Percentiles rank a stretch among this genome's conserved stretches.
phyloP scores from a whole-genome alignment of 2,797 vertebrate species.

The Heteromormyrus szaboi region DNA sequence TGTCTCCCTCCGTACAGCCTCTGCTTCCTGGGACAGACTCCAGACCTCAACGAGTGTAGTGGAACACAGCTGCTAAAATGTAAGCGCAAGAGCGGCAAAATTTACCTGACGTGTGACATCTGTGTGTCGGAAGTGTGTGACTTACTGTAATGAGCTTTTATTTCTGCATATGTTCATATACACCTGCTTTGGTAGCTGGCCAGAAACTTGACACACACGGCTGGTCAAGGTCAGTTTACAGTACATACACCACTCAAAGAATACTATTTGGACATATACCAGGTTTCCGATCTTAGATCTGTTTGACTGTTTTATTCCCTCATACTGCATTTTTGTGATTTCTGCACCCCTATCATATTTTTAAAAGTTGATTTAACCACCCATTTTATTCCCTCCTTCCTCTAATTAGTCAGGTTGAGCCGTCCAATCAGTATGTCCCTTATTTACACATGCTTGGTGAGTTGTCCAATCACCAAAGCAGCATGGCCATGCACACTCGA shows the following conservation, averaged over 20 bases:
- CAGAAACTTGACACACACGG: background rate
- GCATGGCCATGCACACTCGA: background rate
- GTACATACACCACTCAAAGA: background rate
- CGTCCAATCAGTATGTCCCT: background rate
- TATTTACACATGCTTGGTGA: background rate
- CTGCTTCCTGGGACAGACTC: background rate
- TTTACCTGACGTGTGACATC: background rate
- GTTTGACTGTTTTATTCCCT: background rate
- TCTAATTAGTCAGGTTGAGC: background rate
- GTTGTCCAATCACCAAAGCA: background rate
- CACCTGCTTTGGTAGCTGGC: background rate
- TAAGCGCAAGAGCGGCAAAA: background rate
- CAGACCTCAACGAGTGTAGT: background rate
- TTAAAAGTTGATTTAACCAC: background rate
- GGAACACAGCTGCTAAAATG: background rate
- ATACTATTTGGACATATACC: background rate
- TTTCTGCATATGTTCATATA: background rate
- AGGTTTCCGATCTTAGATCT: background rate
- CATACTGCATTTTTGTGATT: background rate
- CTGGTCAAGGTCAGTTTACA: background rate
- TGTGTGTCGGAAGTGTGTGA: background rate
- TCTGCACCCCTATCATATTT: background rate
- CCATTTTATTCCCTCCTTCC: background rate
- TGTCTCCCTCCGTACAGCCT: background rate
- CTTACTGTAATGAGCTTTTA: background rate